Conservation (phyloP, 1,140 invertebrate species). For the Drosophila sulfurigaster region DNA sequence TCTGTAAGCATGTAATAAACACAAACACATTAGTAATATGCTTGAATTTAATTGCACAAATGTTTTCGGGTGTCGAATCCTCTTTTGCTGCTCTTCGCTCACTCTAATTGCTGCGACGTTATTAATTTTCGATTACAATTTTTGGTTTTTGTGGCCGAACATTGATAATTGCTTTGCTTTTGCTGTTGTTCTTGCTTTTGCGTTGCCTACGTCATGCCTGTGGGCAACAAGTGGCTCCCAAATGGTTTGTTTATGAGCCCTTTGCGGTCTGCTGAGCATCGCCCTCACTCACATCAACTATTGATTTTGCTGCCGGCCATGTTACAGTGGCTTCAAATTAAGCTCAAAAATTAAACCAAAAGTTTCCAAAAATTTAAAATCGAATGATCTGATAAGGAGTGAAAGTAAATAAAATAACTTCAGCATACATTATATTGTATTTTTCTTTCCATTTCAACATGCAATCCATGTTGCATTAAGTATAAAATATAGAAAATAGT, state of each 20-base stretch:
- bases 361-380: not conserved
- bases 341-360: not conserved
- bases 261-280: slow-evolving; percentile 40
- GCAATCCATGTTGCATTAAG: too few species aligned
- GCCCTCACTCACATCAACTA: slow-evolving; percentile 45
- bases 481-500: too few species aligned
- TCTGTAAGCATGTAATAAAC: slow-evolving; percentile 85
- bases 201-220: slow-evolving; percentile 27
- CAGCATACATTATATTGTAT: not conserved
- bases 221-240: slow-evolving; percentile 44
- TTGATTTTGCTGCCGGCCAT: slow-evolving; percentile 42
- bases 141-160: slow-evolving; percentile 56
- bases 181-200: slow-evolving; percentile 15
- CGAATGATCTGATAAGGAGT: not conserved
- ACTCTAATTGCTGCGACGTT: slow-evolving; percentile 32
- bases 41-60: slow-evolving; percentile 7
- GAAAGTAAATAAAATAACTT: not conserved
- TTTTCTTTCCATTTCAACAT: too few species aligned
- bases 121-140: slow-evolving; percentile 66
- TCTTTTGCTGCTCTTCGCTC: not conserved
- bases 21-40: not conserved
- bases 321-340: slow-evolving; percentile 15
- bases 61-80: not conserved
- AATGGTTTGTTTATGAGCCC: slow-evolving; percentile 23
- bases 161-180: slow-evolving; percentile 53